Base-by-base conservation (phyloP, 92 coral and sea anemone genomes). In the Zoanthus solanderi region DNA sequence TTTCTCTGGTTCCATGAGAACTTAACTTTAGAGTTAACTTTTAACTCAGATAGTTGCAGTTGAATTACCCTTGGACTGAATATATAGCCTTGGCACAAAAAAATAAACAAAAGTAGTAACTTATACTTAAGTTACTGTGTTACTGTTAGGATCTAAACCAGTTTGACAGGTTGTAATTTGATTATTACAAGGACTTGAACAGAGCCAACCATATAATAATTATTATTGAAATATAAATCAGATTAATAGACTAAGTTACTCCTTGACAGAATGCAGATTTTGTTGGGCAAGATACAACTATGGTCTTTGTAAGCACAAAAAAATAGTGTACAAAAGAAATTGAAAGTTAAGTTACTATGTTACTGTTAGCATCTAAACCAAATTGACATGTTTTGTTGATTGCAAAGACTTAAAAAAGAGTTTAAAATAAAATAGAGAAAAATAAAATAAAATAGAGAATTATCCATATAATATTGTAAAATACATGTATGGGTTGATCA, bases 31-130 rank as follows among this genome's bases (percentile, higher is more conserved):
- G 65, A 58, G 65, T 58, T 12, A 58, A 58, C 65, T 58, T 58
- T 58, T 58, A 15, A 63, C 69, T 63, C 69, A 63, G 69, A 63
- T 63, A 63, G 69, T 63, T 63, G 30, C 29, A 63, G 69, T 63
- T 23, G n/a, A 63, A 63, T 63, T 63, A 63, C 32, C 69, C 69
- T 63, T 18, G 69, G 69, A 18, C 69, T 63, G 69, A 18, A 30
- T 63, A 63, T 63, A 63, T 18, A n/a, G 69, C 69, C 69, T 63
- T 63, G 69, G 69, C 69, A 63, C 69, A 63, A 63, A 63, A 58
- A 63, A 63, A 63, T 63, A 28, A 18, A 63, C 69, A 63, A 63
- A 63, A 63, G 69, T 63, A 18, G 69, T 63, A 63, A 63, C 69
- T 63, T 18, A 18, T 17, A 63, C 10, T 63, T 61, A 61, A 61